Conservation (phyloP, 2,113 vertebrate species). For the Equus quagga region DNA sequence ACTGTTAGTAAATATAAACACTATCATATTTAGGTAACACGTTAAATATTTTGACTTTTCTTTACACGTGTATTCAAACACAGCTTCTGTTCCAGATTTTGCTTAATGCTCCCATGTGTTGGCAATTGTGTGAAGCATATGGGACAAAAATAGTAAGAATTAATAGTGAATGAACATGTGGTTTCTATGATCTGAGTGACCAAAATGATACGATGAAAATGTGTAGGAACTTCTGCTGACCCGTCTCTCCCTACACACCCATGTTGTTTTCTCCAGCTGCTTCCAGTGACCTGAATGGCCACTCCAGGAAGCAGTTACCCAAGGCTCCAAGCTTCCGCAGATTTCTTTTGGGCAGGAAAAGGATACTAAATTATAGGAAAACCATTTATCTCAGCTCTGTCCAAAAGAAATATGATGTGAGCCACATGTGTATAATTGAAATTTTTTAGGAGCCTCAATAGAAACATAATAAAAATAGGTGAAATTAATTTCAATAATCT, state of each 20-base stretch:
- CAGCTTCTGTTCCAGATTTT: constrained; percentile 52
- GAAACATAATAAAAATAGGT: constrained; percentile 25
- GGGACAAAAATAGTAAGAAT: neutral
- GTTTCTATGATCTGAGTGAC: neutral
- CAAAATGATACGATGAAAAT: neutral
- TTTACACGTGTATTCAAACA: constrained; percentile 25
- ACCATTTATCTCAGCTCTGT: neutral
- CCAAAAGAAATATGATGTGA: neutral
- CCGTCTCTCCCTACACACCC: neutral
- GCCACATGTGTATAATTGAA: neutral
- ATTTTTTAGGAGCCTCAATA: neutral
- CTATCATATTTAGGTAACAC: neutral
- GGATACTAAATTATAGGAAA: neutral
- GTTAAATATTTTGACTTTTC: constrained; percentile 56
- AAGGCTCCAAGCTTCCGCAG: neutral
- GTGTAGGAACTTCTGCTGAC: neutral
- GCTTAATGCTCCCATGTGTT: neutral
- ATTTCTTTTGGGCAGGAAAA: neutral
- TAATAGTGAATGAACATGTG: neutral
- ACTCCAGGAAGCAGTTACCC: neutral
- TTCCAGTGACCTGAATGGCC: neutral
- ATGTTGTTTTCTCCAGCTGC: neutral
- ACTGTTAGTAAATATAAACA: constrained; percentile 38
- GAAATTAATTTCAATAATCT: constrained; percentile 39
- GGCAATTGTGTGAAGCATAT: neutral